phyloP scores from a whole-genome alignment of 2,113 vertebrate genomes.

The Phaetusa simplex region DNA sequence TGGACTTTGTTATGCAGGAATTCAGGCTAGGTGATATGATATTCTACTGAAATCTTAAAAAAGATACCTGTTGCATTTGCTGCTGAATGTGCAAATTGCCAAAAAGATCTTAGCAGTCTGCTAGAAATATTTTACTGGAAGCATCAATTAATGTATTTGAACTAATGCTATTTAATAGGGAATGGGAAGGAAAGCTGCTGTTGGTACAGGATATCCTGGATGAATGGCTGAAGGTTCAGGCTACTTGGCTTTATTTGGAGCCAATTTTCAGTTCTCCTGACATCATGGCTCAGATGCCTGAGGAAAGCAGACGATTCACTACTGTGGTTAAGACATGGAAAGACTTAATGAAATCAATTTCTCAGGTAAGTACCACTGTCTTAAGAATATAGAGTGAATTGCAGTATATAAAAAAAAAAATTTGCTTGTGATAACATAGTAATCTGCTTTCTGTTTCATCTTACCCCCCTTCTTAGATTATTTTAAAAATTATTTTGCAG shows the following conservation, averaged over 20 bases:
- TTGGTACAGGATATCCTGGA: slow-evolving; percentile 88
- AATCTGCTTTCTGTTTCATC: not conserved
- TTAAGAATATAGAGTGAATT: not conserved
- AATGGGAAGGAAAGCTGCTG: slow-evolving; percentile 85
- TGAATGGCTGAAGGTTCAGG: slow-evolving; percentile 89
- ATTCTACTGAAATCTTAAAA: not conserved
- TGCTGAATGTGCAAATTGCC: not conserved
- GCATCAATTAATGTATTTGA: not conserved
- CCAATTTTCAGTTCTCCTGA: slow-evolving; percentile 90
- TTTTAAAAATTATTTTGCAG: not conserved
- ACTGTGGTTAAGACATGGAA: slow-evolving; percentile 86
- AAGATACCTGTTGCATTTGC: not conserved
- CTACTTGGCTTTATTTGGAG: slow-evolving; percentile 87
- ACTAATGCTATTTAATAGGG: slow-evolving; percentile 51
- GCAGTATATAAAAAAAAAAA: not conserved
- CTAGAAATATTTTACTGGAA: not conserved
- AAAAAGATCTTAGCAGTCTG: not conserved
- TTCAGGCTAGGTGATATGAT: not conserved
- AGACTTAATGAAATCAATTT: slow-evolving; percentile 80
- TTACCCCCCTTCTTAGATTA: not conserved
- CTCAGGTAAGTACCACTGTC: slow-evolving; percentile 67
- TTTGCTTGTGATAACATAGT: not conserved
- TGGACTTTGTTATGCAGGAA: not conserved
- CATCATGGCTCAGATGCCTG: slow-evolving; percentile 89
- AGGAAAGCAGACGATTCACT: slow-evolving; percentile 81